phyloP scores from a whole-genome alignment of 2,797 vertebrate species.

The Sebastes matsubarae region DNA sequence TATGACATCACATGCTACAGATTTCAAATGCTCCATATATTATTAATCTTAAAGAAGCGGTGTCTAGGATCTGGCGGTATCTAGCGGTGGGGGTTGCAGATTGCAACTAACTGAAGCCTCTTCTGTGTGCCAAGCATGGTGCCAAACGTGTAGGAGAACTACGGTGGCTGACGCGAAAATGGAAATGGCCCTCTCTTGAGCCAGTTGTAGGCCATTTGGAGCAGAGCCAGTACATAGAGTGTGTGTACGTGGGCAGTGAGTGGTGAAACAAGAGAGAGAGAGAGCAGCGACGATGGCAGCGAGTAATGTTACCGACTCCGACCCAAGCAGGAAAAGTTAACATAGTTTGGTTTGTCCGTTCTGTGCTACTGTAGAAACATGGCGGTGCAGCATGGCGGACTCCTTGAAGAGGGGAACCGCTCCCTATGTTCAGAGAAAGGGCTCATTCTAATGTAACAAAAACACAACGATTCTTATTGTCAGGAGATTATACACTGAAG shows the following conservation, averaged over 20 bases:
- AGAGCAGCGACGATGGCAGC: rapidly evolving
- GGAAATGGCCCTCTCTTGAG: no score
- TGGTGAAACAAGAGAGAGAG: neutral
- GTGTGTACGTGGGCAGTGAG: neutral
- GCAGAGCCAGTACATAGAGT: neutral
- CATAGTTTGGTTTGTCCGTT: no score
- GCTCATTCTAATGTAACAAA: neutral
- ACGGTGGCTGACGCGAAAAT: no score
- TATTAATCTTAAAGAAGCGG: neutral
- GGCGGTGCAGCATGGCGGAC: no score
- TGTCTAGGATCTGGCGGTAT: neutral
- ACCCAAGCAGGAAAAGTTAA: no score
- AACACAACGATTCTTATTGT: neutral
- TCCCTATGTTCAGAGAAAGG: neutral
- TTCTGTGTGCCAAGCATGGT: neutral
- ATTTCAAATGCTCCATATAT: neutral
- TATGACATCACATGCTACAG: neutral
- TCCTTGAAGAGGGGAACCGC: neutral
- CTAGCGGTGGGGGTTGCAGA: neutral
- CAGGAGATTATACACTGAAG: neutral
- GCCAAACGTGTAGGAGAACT: no score
- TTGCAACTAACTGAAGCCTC: neutral
- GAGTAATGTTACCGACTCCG: rapidly evolving
- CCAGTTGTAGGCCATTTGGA: no score
- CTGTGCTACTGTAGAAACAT: no score